Base-by-base conservation (phyloP, 2,113 vertebrate species). In the Alligator sinensis region DNA sequence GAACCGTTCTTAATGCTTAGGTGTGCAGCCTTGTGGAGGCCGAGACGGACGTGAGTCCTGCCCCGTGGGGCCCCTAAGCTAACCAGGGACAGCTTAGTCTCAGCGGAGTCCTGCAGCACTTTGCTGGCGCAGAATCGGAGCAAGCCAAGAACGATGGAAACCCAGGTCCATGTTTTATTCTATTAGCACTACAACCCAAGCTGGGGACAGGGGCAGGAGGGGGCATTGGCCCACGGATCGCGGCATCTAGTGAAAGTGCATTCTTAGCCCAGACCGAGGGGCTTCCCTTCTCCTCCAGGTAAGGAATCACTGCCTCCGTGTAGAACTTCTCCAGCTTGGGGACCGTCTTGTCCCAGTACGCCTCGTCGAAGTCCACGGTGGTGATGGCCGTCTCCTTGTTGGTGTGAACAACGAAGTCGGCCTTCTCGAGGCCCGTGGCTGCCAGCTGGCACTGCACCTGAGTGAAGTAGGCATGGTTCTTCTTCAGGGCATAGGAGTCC, bases 391-490 rank as follows among this genome's bases (percentile, higher is more conserved):
- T 97, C 91, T 99, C 98, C 66, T 94, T 93, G 61, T 92, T 94
- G 38, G 98, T 99, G 93, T 97, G 97, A 62, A 99, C 98, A 16
- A 98, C 98, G 0, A 99, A 96, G 89, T 99, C 98, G 0, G 98
- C 98, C 16, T 2, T 75, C 5, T 27, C 30, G 8, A 98, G 84
- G 11, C 98, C 98, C 0, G 97, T 89, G 9, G 98, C 97, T 0
- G 98, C 98, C 97, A 99, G 94, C 97, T 99, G 98, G 64, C 96
- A 97, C 93, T 99, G 98, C 70, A 99, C 97, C 95, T 99, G 98
- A 0, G 98, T 98, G 91, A 97, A 98, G 95, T 99, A 98, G 62
- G 93, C 19, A 80, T 99, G 98, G 3, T 95, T 89, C 76, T 58
- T 94, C 95, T 98, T 99, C 96, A 99, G 93, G 2, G 55, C 60